Evolutionary conservation across 1,140 invertebrate species (phyloP), one percentile per base, ranked within the genome.

Genomic region (Belonocnema kinseyi): DNA sequence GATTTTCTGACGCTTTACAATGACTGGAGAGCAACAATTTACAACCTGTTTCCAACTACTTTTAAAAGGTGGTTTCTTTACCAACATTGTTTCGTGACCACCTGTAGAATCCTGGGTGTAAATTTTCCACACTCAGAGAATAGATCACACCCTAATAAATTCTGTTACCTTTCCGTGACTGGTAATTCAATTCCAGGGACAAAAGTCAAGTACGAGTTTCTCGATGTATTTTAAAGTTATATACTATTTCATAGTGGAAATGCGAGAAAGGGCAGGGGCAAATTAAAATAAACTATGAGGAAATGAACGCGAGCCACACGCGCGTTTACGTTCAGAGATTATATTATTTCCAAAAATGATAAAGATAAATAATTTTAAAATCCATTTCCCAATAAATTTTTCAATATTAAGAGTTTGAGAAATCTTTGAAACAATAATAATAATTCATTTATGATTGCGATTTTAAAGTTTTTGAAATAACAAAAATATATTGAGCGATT

Each of bases 181-280:
- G 61, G 61, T 66, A 66, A 66, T 66, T 66, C 61, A 66, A 66
- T 66, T 66, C 61, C 61, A 40, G 61, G 61, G 61, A 66, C 61
- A 66, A 66, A 66, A 66, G 61, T 66, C 61, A 66, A 66, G 61
- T 66, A 33, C 61, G n/a, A 66, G 33, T 40, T 66, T 66, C 61
- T 66, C 46, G 61, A 66, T 66, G 61, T 66, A 26, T 33, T 66
- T 66, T 66, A 33, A 66, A 66, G 26, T 66, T 66, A 16, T 33
- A 66, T 66, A 66, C 33, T 66, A 66, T 66, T 66, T 66, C 33
- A 66, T 46, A 46, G 40, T 46, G 10, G 10, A 10, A 46, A 46
- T 11, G 4, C 40, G 40, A 46, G 40, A 11, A 11, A 11, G 7
- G 10, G 10, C 8, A 11, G 7, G 40, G 40, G 40, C 26, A 33